Evolutionary conservation across 2,888 invertebrate species (phyloP), one percentile per base, ranked within the genome.

Genomic region (Omphaloscelis lunosa): DNA sequence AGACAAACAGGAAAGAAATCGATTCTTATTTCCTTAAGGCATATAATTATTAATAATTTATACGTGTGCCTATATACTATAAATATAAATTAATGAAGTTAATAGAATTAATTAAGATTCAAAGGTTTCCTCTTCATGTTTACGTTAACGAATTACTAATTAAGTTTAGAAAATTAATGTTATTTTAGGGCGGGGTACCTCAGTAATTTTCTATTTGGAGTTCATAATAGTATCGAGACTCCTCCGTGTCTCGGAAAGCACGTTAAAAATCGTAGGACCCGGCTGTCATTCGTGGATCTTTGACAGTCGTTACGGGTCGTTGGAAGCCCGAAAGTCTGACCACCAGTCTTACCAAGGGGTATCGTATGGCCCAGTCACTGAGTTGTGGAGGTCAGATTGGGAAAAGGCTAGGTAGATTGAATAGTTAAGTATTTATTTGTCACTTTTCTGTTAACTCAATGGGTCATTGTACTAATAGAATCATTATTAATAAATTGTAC

Each of bases 1-100:
- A 61, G 56, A 77, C 29, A 77, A 85, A 86, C 86, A 83, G 85
- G 86, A 86, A 68, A 86, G 23, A 63, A 53, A 56, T 48, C 3
- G 6, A 59, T 41, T 27, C 17, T 12, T 39, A 17, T 61, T 34
- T n/a, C 34, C 17, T 1, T 41, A 62, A 17, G 3, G n/a, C 12
- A 45, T 41, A 17, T 41, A 23, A 29, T 29, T 41, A 65, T 41
- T 41, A n/a, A 15, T 53, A 20, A 39, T 23, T 27, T 48, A 27
- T 23, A 56, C 48, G 15, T 39, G 20, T 56, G n/a, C n/a, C n/a
- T n/a, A 2, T 6, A 11, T 12, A 51, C 15, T 27, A 29, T 17
- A n/a, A 4, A 45, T 27, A 48, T 17, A 27, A 58, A 45, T 51
- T 58, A 53, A 39, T 15, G 34, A 34, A 45, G 12, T 71, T 41